Evolutionary conservation across 1,140 invertebrate species (phyloP), one percentile per base, ranked within the genome.

Genomic region (Homalodisca vitripennis): DNA sequence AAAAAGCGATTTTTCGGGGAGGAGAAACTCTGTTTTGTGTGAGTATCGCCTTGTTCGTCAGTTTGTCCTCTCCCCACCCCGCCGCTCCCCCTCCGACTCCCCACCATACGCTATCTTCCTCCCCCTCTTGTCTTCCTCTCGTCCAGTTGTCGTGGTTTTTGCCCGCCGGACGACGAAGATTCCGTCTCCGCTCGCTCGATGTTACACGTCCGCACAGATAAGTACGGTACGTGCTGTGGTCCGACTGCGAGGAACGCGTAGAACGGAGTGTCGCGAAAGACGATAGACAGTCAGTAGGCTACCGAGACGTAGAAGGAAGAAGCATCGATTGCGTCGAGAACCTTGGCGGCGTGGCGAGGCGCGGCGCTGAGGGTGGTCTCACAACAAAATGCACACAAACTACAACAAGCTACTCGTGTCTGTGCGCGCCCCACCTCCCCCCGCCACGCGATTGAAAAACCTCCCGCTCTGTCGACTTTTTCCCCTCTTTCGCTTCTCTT

Each of bases 1-100:
- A 64, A 70, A 70, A 63, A 64, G 32, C 68, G 65, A 70, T 70
- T 70, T 70, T 70, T 70, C 68, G 68, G 68, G 41, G 68, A 62
- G 68, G 68, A 70, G 68, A 70, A 66, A 63, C 63, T 29, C 57
- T 69, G 68, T 69, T 69, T 62, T 46, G 55, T 69, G 68, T 64
- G 57, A 64, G 31, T 63, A 70, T 48, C 68, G 62, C 67, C 67
- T 70, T 69, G 68, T 69, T 69, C 68, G 53, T 69, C 57, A 69
- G 68, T 69, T 70, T 65, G 68, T 65, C 46, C 62, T 22, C n/a
- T 10, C 63, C 63, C n/a, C 63, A 20, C 27, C 34, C 32, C 22
- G 22, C 20, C 10, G 14, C 41, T 31, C 17, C 63, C 63, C 63
- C 41, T 46, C 41, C 47, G 20, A 14, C 63, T 41, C 63, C 63